A percentile compares a stretch with the other conserved stretches of the same genome.
These are phyloP conservation scores for Anticlea derivata DNA, from an alignment of 2,888 invertebrate genomes.

Conservation along the genomic window DNA sequence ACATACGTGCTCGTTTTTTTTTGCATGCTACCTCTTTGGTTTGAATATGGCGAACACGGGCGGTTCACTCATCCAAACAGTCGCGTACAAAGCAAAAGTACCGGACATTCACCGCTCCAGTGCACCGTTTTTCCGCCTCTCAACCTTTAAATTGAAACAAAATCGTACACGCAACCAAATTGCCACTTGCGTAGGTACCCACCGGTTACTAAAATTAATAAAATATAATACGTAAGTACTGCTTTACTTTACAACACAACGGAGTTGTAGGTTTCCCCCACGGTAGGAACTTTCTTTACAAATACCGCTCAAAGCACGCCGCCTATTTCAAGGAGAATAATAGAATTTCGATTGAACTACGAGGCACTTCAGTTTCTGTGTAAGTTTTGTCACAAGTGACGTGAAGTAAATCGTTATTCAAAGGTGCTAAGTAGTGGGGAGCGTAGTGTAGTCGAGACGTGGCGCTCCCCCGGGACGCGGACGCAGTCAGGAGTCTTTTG, in stretches of 20 bases:
- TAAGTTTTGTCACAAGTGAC: constrained; percentile 41
- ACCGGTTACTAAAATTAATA: not conserved
- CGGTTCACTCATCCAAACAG: constrained; percentile 64
- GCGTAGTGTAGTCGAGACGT: constrained; percentile 47
- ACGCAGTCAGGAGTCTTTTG: constrained; percentile 74
- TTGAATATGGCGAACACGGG: constrained; percentile 40
- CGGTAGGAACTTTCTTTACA: not conserved
- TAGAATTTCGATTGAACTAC: constrained; percentile 27
- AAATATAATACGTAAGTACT: constrained; percentile 1
- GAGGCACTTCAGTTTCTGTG: constrained; percentile 22
- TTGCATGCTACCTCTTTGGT: too few species aligned
- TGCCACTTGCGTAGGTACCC: constrained; percentile 37
- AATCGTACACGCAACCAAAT: constrained; percentile 56
- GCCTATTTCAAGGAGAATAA: constrained; percentile 14
- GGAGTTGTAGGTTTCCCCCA: not conserved
- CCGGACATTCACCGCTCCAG: constrained; percentile 61
- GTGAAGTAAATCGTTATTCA: constrained; percentile 54
- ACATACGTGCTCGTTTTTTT: too few species aligned
- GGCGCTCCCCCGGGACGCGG: constrained; percentile 55
- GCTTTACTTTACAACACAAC: not conserved
- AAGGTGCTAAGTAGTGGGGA: constrained; percentile 68
- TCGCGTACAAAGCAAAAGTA: constrained; percentile 66
- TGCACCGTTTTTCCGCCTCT: constrained; percentile 68
- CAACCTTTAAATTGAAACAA: constrained; percentile 73
- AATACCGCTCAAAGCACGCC: constrained; percentile 1